A percentile compares a stretch with the other conserved stretches of the same genome.
Evolutionary conservation across 2,797 vertebrate species (phyloP).

Genomic region (Sebastolobus altivelis): DNA sequence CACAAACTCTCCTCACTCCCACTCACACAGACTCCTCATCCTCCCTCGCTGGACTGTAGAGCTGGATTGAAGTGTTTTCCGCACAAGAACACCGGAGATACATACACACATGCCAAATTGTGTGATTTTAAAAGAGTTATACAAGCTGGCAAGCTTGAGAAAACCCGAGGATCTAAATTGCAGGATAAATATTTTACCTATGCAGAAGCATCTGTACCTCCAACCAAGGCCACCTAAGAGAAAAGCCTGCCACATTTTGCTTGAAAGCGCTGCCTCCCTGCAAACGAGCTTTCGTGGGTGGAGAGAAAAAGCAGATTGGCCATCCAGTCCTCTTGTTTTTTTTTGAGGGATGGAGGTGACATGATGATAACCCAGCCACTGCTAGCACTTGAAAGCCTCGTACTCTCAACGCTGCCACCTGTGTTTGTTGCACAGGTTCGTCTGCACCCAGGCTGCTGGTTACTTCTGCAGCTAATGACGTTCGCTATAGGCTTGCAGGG

Average conservation of each 20-base stretch:
- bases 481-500: conserved; percentile 37
- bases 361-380: conserved; percentile 62
- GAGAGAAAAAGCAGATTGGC: conserved; percentile 67
- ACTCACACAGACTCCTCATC: conserved; percentile 38
- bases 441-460: conserved; percentile 61
- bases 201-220: conserved; percentile 24
- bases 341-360: conserved; percentile 66
- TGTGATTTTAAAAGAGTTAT: conserved; percentile 12
- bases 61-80: conserved; percentile 42
- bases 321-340: conserved; percentile 60
- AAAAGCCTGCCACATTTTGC: conserved; percentile 68
- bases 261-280: conserved; percentile 64
- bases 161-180: conserved; percentile 47
- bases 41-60: conserved; percentile 28
- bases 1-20: conserved; percentile 41
- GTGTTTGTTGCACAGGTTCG: conserved; percentile 61
- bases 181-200: conserved; percentile 58
- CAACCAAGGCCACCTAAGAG: conserved; percentile 29
- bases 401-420: conserved; percentile 66
- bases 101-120: conserved; percentile 25
- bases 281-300: conserved; percentile 71
- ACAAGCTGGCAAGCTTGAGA: conserved; percentile 6
- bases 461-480: conserved; percentile 71
- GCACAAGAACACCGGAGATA: conserved; percentile 24
- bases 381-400: conserved; percentile 71